phyloP scores from a whole-genome alignment of 1,140 invertebrate genomes.

The Heliconius melpomene region DNA sequence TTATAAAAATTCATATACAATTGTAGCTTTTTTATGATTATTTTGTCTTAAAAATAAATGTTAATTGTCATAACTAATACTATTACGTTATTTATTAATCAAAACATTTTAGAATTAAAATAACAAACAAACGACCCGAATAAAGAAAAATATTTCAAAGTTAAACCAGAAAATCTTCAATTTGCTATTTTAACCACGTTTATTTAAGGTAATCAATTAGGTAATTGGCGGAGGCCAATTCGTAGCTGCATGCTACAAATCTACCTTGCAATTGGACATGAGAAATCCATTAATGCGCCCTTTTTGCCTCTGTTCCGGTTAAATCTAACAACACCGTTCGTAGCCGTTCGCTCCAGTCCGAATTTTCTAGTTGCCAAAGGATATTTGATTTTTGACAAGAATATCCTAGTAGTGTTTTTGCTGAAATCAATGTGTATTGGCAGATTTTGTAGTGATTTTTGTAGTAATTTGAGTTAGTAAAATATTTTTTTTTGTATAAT shows the following conservation, averaged over 20 bases:
- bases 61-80: no score
- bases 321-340: neutral
- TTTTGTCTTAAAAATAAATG: no score
- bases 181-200: neutral
- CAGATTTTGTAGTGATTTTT: neutral
- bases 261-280: constrained; percentile 26
- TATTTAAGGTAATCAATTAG: constrained; percentile 15
- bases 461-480: neutral
- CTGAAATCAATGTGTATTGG: neutral
- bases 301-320: constrained; percentile 21
- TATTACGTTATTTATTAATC: no score
- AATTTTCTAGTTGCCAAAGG: neutral
- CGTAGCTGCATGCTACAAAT: constrained; percentile 18
- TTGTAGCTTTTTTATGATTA: no score
- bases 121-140: neutral
- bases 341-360: neutral
- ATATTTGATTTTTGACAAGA: constrained; percentile 10
- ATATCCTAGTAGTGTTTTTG: neutral
- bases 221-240: constrained; percentile 8
- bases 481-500: no score
- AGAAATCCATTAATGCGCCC: constrained; percentile 31
- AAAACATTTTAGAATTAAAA: neutral
- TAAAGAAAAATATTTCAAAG: neutral
- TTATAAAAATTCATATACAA: no score
- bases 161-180: neutral